Evolutionary conservation across 2,113 vertebrate species (phyloP).

Genomic region (Cryptomyrus ogoouensis): DNA sequence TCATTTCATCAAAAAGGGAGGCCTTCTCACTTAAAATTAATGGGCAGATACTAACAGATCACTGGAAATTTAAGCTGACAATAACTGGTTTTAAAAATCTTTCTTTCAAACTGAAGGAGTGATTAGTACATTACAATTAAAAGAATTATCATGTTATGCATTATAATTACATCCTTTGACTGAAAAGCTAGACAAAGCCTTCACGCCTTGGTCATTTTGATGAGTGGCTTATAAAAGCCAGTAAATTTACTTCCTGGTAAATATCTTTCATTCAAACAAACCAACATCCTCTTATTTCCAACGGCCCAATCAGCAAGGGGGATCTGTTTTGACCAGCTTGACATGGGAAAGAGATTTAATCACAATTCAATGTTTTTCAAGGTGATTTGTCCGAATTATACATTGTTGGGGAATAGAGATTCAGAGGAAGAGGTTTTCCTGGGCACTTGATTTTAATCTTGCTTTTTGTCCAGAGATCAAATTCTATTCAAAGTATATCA

Average conservation of each 20-base stretch:
- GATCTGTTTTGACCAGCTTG: background rate
- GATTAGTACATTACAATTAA: background rate
- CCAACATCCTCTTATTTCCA: background rate
- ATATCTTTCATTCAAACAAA: background rate
- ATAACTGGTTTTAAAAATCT: background rate
- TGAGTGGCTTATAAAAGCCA: background rate
- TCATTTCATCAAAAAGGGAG: background rate
- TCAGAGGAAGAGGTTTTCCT: background rate
- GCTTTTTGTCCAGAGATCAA: background rate
- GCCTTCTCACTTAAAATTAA: background rate
- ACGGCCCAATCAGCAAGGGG: background rate
- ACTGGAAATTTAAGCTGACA: background rate
- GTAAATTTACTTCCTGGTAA: background rate
- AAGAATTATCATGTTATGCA: background rate
- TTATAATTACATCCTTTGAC: background rate
- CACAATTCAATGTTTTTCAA: background rate
- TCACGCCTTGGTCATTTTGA: background rate
- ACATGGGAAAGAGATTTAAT: background rate
- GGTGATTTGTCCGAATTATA: background rate
- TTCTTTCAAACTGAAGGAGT: background rate
- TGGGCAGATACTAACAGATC: background rate
- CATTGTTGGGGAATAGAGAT: background rate
- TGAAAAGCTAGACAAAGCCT: background rate
- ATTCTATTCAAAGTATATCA: background rate
- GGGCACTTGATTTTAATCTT: background rate